Base-by-base conservation (phyloP, 1,140 invertebrate species). In the Eumaeus atala region DNA sequence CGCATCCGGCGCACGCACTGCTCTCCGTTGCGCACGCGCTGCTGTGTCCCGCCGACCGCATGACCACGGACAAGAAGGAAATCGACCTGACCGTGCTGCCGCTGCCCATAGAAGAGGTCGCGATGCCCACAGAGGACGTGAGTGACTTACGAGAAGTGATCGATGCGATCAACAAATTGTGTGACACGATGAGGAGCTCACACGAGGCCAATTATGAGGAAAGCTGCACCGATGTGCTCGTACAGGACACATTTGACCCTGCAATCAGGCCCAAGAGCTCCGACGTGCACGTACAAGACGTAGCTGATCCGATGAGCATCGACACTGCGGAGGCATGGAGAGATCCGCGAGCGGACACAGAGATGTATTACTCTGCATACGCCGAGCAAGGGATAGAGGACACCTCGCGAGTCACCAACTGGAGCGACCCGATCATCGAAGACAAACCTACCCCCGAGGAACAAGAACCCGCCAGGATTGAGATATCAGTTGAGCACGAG, bases 131-230 rank as follows among this genome's bases (percentile, higher is more conserved):
- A 0, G 77, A 77, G 1, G 80, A 79, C 59, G 80, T 87, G 58
- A 82, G 80, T 70, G 81, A 87, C 16, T 70, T 88, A 10, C 60
- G 76, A n/a, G 87, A 88, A 58, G 87, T 88, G 6, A 82, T 87
- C 58, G 87, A 88, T 62, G 87, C 87, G 4, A 87, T 88, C 54
- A 87, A 88, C 58, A 73, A 74, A 53, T 71, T 88, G 7, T 88
- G 87, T 67, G 85, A 87, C 9, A 87, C 78, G 1, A 88, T 88
- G 85, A 87, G 82, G 54, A 76, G 72, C 6, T 78, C 85, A 0
- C 69, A 66, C 17, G 75, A 77, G 57, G 76, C 79, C 18, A 59
- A 61, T 2, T 42, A 57, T 35, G 56, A 64, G 18, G 66, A 66
- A 9, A 37, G 18, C 5, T 54, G 18, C 9, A 40, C 40, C n/a